phyloP scores from a whole-genome alignment of 2,888 invertebrate genomes.

The Microplitis manilae region DNA sequence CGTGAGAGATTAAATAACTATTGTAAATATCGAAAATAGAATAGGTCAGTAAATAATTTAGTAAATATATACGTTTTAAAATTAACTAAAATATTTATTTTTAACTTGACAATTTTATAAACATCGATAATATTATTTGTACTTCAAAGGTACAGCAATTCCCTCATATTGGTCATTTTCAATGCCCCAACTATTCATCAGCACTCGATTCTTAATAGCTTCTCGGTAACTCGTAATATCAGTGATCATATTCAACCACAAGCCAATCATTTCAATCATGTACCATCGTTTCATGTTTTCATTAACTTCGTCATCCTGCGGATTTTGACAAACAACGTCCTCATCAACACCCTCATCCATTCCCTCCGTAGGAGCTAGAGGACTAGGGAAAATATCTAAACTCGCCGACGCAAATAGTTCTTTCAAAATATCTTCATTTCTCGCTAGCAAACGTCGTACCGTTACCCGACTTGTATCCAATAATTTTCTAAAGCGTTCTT shows the following conservation, averaged over 20 bases:
- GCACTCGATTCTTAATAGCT: slow-evolving; percentile 48
- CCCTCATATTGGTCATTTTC: slow-evolving; percentile 52
- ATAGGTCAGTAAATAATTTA: not conserved
- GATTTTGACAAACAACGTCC: slow-evolving; percentile 31
- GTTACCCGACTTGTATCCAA: slow-evolving; percentile 46
- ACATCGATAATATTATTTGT: slow-evolving; percentile 48
- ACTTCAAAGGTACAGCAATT: slow-evolving; percentile 53
- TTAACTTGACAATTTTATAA: slow-evolving; percentile 29
- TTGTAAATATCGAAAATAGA: not conserved
- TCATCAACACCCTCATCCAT: slow-evolving; percentile 30
- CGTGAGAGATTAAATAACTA: too few relatives aligned
- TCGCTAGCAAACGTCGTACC: slow-evolving; percentile 48
- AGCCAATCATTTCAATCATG: slow-evolving; percentile 54
- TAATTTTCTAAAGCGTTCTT: slow-evolving; percentile 48
- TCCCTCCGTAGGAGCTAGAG: slow-evolving; percentile 40
- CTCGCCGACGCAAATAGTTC: slow-evolving; percentile 47
- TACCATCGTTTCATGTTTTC: slow-evolving; percentile 54
- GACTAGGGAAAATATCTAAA: slow-evolving; percentile 51
- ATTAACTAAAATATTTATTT: not conserved
- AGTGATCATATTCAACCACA: slow-evolving; percentile 51
- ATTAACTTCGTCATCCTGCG: slow-evolving; percentile 40
- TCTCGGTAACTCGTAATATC: slow-evolving; percentile 50
- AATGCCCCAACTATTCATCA: slow-evolving; percentile 51
- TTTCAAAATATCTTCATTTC: slow-evolving; percentile 46
- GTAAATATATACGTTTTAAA: not conserved